These are phyloP conservation scores for Lanistes nyassanus DNA, from an alignment of 1,140 invertebrate genomes.

Conservation along the genomic window DNA sequence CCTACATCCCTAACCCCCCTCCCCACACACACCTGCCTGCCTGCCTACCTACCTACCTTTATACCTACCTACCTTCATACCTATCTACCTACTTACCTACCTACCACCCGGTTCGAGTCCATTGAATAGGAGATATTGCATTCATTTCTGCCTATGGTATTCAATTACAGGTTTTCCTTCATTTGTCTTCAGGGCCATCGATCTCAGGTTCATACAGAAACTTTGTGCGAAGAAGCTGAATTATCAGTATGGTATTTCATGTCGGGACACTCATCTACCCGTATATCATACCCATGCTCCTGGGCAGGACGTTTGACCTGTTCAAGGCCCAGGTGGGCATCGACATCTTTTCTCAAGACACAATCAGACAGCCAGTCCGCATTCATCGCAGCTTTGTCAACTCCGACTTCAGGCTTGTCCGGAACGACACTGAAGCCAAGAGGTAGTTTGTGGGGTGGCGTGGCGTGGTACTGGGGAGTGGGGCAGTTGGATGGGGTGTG, in stretches of 20 bases:
- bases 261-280: conserved; percentile 15
- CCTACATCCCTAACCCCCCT: background rate
- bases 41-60: background rate
- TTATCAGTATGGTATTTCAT: background rate
- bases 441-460: conserved; percentile 7
- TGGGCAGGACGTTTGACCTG: conserved; percentile 29
- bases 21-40: background rate
- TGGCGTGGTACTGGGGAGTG: too few relatives aligned
- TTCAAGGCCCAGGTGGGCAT: conserved; percentile 28
- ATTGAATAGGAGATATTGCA: too few relatives aligned
- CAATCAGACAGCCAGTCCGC: conserved; percentile 17
- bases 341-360: conserved; percentile 24
- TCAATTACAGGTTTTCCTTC: too few relatives aligned
- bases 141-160: too few relatives aligned
- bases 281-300: conserved; percentile 30
- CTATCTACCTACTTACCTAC: too few relatives aligned
- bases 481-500: too few relatives aligned
- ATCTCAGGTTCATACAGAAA: too few relatives aligned
- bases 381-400: conserved; percentile 27
- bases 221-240: background rate
- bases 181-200: too few relatives aligned
- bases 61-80: too few relatives aligned
- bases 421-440: conserved; percentile 25
- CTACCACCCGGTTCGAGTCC: too few relatives aligned
- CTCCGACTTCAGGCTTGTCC: conserved; percentile 26